These are phyloP conservation scores for Tachystola acroxantha DNA, from an alignment of 2,888 invertebrate species.

Conservation along the genomic window DNA sequence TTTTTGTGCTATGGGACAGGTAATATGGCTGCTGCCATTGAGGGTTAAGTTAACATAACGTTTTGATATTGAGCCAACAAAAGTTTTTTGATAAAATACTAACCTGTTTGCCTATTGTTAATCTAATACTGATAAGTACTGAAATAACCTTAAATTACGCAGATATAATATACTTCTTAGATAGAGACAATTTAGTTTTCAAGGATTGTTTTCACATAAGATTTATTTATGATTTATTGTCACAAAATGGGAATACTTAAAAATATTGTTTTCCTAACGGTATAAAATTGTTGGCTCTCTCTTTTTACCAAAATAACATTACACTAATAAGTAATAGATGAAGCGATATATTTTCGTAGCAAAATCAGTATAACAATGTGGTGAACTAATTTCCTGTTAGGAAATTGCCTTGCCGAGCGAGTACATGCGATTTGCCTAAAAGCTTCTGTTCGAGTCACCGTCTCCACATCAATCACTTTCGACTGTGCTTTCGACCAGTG, in stretches of 20 bases:
- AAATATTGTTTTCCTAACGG: no score
- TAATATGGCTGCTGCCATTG: conserved; percentile 39
- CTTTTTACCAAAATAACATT: neutral
- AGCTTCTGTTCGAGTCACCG: conserved; percentile 46
- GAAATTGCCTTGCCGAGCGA: conserved; percentile 59
- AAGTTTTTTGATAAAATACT: conserved; percentile 18
- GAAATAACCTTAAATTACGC: no score
- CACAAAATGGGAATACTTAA: no score
- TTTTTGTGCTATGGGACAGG: conserved; percentile 62
- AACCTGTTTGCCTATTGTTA: no score
- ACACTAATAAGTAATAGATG: conserved; percentile 8
- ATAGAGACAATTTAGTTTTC: no score
- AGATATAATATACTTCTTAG: no score
- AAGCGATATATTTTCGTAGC: conserved; percentile 18
- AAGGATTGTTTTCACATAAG: no score
- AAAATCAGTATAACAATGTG: conserved; percentile 26
- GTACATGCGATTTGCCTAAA: conserved; percentile 56
- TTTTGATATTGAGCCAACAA: conserved; percentile 24
- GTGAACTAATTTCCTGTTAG: conserved; percentile 65
- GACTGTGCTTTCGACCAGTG: conserved; percentile 16
- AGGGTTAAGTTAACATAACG: conserved; percentile 27
- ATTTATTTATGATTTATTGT: no score
- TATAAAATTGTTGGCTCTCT: no score
- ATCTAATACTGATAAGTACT: neutral
- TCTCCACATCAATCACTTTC: conserved; percentile 43